These are phyloP conservation scores for Leptopterna dolabrata DNA, from an alignment of 2,888 invertebrate genomes.

Conservation along the genomic window DNA sequence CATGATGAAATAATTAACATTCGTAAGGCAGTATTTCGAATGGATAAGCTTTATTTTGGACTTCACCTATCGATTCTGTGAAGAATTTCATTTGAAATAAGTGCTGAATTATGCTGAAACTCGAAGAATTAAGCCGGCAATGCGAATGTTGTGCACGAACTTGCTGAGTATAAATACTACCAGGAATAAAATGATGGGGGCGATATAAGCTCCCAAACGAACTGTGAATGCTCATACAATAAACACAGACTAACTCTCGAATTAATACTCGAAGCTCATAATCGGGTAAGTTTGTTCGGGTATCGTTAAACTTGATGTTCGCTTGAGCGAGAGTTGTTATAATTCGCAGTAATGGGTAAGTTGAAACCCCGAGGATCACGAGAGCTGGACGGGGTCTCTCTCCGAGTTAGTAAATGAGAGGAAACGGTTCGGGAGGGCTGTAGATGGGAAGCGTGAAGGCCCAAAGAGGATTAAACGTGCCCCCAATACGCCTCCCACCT, in stretches of 20 bases:
- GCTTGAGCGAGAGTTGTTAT: conserved; percentile 26
- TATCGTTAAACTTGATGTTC: conserved; percentile 38
- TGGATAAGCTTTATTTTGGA: no score
- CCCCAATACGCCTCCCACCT: conserved; percentile 23
- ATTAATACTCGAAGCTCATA: conserved; percentile 4
- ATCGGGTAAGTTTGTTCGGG: conserved; percentile 1
- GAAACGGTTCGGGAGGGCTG: neutral
- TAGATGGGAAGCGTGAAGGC: neutral
- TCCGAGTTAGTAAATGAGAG: conserved; percentile 17
- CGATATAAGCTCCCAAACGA: no score
- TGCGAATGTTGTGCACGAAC: no score
- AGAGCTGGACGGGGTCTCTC: neutral
- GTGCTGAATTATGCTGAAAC: no score
- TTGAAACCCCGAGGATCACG: conserved; percentile 13
- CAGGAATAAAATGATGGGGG: no score
- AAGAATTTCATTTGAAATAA: no score
- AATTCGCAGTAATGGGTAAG: conserved; percentile 44
- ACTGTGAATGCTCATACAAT: neutral
- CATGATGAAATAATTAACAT: no score
- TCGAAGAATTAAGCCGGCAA: no score
- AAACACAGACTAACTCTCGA: neutral
- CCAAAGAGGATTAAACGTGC: conserved; percentile 38
- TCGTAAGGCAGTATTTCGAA: no score
- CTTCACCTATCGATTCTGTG: no score
- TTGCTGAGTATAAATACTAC: no score